Evolutionary conservation across 2,888 invertebrate species (phyloP).

Genomic region (Gibbula magus): DNA sequence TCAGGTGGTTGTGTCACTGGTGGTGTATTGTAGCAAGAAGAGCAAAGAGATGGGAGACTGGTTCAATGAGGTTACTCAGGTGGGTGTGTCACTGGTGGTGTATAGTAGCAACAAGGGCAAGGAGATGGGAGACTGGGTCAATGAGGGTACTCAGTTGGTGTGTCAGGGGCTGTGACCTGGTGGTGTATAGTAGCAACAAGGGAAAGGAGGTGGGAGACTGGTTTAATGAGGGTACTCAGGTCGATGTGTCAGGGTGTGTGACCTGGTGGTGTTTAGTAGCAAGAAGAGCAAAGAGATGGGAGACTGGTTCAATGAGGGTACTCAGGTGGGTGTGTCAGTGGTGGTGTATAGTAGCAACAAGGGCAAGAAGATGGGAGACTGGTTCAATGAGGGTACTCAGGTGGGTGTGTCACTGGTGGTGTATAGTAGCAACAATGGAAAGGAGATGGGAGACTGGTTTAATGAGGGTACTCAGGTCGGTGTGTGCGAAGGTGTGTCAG

Average conservation of each 20-base stretch:
- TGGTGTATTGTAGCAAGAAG: too few species aligned
- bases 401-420: too few species aligned
- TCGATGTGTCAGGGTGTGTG: conserved; percentile 55
- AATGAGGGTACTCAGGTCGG: too few species aligned
- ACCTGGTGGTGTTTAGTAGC: conserved; percentile 53
- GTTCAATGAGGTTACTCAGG: conserved; percentile 54
- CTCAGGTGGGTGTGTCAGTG: conserved; percentile 40
- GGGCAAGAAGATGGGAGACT: not conserved
- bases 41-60: conserved; percentile 51
- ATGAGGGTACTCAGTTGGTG: not conserved
- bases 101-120: too few species aligned
- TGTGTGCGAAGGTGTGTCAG: conserved; percentile 21
- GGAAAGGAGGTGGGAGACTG: too few species aligned
- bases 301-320: conserved; percentile 57
- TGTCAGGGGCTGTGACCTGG: not conserved
- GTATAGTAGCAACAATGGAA: too few species aligned
- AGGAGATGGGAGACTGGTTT: too few species aligned
- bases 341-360: too few species aligned
- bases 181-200: too few species aligned
- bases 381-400: not conserved
- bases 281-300: conserved; percentile 56
- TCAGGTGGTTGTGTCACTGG: conserved; percentile 38
- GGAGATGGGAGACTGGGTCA: not conserved
- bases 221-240: too few species aligned
- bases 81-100: conserved; percentile 19